Conservation (phyloP, 2,888 invertebrate species). For the Lochmaea crataegi region DNA sequence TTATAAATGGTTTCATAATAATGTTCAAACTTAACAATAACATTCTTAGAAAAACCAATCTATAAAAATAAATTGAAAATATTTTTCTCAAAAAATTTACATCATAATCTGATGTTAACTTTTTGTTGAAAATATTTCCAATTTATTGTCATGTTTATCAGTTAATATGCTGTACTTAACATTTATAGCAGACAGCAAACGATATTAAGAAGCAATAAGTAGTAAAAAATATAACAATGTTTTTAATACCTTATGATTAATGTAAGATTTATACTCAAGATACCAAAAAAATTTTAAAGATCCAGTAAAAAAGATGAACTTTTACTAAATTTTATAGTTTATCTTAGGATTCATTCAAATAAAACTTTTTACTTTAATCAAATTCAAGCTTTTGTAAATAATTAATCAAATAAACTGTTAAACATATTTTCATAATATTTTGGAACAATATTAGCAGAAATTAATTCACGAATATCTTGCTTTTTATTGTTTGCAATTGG, state of each 20-base stretch:
- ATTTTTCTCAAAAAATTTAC: background rate
- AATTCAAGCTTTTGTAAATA: slow-evolving; percentile 4
- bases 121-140: background rate
- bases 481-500: background rate
- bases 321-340: background rate
- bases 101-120: background rate
- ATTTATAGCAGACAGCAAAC: background rate
- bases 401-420: background rate
- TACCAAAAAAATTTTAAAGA: background rate
- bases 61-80: background rate
- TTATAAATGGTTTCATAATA: background rate
- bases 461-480: background rate
- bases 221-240: background rate
- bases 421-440: background rate
- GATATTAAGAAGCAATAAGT: background rate
- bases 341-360: slow-evolving; percentile 2
- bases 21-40: slow-evolving; percentile 1
- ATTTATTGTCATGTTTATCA: background rate
- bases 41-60: background rate
- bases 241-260: background rate
- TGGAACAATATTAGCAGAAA: slow-evolving; percentile 1
- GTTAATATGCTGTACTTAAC: background rate
- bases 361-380: background rate
- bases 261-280: too few species aligned
- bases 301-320: background rate